A percentile compares a stretch with the other conserved stretches of the same genome.
Conservation (phyloP, 2,888 invertebrate genomes). For the Nasonovia ribisnigri region DNA sequence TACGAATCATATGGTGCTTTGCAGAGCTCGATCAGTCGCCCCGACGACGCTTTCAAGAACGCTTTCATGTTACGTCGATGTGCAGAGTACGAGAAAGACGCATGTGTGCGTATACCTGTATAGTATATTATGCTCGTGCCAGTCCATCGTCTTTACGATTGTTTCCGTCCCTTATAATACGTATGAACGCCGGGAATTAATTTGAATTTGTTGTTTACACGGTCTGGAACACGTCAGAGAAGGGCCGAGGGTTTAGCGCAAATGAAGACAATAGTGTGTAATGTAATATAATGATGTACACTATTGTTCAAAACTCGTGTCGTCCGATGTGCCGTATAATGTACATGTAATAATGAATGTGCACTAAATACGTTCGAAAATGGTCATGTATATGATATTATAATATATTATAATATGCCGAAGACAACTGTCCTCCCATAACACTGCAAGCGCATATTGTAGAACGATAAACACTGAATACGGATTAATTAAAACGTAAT, state of each 20-base stretch:
- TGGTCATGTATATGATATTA: neutral
- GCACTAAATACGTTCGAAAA: neutral
- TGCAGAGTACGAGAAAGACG: neutral
- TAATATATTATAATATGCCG: neutral
- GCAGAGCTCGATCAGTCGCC: neutral
- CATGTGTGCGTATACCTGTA: neutral
- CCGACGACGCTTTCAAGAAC: neutral
- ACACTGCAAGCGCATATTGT: neutral
- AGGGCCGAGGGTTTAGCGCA: neutral
- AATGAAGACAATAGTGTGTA: conserved; percentile 14
- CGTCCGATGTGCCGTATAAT: neutral
- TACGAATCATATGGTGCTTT: neutral
- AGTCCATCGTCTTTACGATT: neutral
- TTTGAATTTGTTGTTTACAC: neutral
- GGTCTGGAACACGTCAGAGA: neutral
- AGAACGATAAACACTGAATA: neutral
- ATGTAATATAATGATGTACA: neutral
- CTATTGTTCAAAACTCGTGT: neutral
- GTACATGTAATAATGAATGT: neutral
- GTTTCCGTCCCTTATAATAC: neutral
- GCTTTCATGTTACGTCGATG: neutral
- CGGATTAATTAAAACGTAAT: neutral
- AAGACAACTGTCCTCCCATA: neutral
- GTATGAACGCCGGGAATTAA: neutral
- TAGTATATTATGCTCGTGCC: neutral